Evolutionary conservation across 2,888 invertebrate species (phyloP).

Genomic region (Terebella lapidaria): DNA sequence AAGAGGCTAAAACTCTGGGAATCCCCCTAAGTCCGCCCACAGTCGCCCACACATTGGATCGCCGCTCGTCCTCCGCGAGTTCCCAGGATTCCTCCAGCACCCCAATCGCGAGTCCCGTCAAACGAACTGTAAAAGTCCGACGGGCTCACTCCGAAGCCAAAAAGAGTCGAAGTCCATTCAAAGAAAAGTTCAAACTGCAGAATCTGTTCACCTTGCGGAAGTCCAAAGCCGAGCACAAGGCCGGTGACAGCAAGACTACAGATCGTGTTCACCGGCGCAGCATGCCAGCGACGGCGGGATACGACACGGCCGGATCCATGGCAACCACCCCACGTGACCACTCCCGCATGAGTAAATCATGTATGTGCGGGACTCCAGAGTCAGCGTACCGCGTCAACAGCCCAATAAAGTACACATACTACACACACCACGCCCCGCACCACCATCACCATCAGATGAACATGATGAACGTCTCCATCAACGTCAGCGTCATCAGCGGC

Average conservation of each 20-base stretch:
- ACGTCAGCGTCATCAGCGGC: constrained; percentile 1
- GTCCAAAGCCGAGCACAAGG: background rate
- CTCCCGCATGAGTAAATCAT: background rate
- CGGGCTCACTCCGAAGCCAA: background rate
- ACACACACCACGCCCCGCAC: background rate
- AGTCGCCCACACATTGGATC: background rate
- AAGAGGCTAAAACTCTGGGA: constrained; percentile 22
- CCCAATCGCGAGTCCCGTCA: background rate
- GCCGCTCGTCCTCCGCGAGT: background rate
- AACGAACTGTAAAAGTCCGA: background rate
- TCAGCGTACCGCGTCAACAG: background rate
- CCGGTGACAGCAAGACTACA: background rate
- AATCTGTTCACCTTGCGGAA: constrained; percentile 8
- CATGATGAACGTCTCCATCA: background rate
- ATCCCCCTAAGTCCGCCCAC: constrained; percentile 20
- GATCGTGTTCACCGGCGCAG: background rate
- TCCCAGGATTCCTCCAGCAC: background rate
- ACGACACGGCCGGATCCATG: background rate
- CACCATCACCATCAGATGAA: background rate
- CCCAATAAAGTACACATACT: background rate
- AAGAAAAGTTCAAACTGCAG: constrained; percentile 17
- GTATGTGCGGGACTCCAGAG: background rate
- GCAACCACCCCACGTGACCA: background rate
- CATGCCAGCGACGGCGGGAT: background rate
- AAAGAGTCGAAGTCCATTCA: constrained; percentile 5